Evolutionary conservation across 2,113 vertebrate species (phyloP), one percentile per base, ranked within the genome.

Genomic region (Hypomesus transpacificus): DNA sequence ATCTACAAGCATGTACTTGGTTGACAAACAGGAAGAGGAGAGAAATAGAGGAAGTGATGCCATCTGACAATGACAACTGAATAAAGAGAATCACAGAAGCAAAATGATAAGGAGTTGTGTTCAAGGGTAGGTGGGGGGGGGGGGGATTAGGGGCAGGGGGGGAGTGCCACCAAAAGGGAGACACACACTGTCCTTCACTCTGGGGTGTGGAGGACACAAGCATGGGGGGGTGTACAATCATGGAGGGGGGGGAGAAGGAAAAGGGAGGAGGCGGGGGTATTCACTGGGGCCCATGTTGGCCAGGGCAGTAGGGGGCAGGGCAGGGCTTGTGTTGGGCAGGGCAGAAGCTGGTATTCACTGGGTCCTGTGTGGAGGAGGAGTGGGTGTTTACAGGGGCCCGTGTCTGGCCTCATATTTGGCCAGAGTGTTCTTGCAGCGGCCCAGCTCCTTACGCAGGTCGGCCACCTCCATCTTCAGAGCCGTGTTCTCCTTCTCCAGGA

Each of bases 401-500:
- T 97, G 95, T 14, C 94, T 92, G 79, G 95, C 91, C 85, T 98
- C 94, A 11, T 98, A 98, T 90, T 98, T 98, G 52, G 94, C 92
- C 78, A 99, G 86, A 84, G 96, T 77, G 82, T 96, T 98, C 92
- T 96, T 96, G 94, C 95, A 98, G 78, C 95, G 95, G 83, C 95
- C 95, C 82, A 99, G 92, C 92, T 99, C 96, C 88, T 97, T 97
- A 74, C 96, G 85, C 69, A 99, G 70, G 78, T 98, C 97, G 0
- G 96, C 95, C 79, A 99, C 96, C 88, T 99, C 97, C 75, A 93
- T 89, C 80, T 96, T 93, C 16, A 99, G 93, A 0, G 96, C 97
- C 0, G 89, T 86, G 89, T 99, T 99, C 93, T 98, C 97, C 89
- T 98, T 98, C 92, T 99, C 97, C 85, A 99, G 93, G 79, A 98